Evolutionary conservation across 1,140 invertebrate species (phyloP).

Genomic region (Ericerus pela): DNA sequence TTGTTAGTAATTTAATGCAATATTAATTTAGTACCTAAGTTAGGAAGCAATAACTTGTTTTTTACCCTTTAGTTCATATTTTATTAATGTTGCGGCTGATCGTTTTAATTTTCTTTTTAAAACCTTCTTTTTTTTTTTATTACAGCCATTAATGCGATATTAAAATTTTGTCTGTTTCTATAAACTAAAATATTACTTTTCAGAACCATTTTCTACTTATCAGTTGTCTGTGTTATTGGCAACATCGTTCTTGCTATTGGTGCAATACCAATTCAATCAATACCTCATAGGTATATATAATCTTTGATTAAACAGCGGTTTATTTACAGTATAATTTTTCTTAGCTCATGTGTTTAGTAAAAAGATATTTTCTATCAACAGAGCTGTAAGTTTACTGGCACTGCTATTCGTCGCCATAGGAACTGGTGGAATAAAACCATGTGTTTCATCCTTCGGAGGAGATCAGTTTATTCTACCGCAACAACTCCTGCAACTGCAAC

Average conservation of each 20-base stretch:
- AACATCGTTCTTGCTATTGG: slow-evolving; percentile 60
- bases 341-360: background rate
- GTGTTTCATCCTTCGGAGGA: slow-evolving; percentile 90
- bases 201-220: slow-evolving; percentile 71
- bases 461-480: slow-evolving; percentile 81
- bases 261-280: slow-evolving; percentile 34
- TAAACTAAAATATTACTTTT: slow-evolving; percentile 18
- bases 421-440: slow-evolving; percentile 94
- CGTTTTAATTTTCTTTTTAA: too few relatives aligned
- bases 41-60: too few relatives aligned
- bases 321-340: too few relatives aligned
- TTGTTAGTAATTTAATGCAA: too few relatives aligned
- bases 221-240: slow-evolving; percentile 71
- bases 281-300: background rate
- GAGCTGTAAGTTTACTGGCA: slow-evolving; percentile 42
- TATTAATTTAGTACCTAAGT: too few relatives aligned
- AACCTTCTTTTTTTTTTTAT: too few relatives aligned
- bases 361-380: background rate
- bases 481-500: slow-evolving; percentile 55
- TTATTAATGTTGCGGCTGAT: too few relatives aligned
- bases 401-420: slow-evolving; percentile 71
- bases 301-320: background rate
- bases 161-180: too few relatives aligned
- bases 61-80: too few relatives aligned
- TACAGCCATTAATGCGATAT: too few relatives aligned